These are phyloP conservation scores for Glaucopsyche alexis DNA, from an alignment of 2,888 invertebrate species.

Conservation along the genomic window DNA sequence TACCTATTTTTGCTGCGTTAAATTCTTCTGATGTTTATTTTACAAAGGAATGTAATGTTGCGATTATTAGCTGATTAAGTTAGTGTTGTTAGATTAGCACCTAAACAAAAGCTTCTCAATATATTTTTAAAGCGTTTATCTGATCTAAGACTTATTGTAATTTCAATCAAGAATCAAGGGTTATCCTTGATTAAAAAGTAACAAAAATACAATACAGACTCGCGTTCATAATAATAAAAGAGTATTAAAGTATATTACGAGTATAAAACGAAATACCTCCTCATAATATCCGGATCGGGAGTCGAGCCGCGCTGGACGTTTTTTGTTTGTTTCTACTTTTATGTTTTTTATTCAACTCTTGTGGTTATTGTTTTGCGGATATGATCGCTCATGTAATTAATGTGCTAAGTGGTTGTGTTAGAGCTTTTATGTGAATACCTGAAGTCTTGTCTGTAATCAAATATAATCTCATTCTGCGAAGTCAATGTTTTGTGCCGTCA, in stretches of 20 bases:
- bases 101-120: too few species aligned
- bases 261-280: slow-evolving; percentile 21
- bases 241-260: slow-evolving; percentile 13
- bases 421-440: slow-evolving; percentile 3
- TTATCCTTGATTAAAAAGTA: not conserved
- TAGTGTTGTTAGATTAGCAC: too few species aligned
- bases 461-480: too few species aligned
- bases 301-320: not conserved
- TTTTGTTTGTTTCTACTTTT: slow-evolving; percentile 17
- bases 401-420: not conserved
- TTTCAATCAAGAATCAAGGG: not conserved
- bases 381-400: slow-evolving; percentile 15
- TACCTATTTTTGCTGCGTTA: not conserved
- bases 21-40: not conserved
- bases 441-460: not conserved
- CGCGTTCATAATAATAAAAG: slow-evolving; percentile 11
- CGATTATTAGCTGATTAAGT: too few species aligned
- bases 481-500: too few species aligned
- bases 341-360: slow-evolving; percentile 22
- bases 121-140: too few species aligned
- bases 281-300: slow-evolving; percentile 24
- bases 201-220: not conserved
- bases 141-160: not conserved
- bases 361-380: slow-evolving; percentile 24
- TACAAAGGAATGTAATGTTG: too few species aligned